Base-by-base conservation (phyloP, 1,140 invertebrate species). In the Papilio xuthus region DNA sequence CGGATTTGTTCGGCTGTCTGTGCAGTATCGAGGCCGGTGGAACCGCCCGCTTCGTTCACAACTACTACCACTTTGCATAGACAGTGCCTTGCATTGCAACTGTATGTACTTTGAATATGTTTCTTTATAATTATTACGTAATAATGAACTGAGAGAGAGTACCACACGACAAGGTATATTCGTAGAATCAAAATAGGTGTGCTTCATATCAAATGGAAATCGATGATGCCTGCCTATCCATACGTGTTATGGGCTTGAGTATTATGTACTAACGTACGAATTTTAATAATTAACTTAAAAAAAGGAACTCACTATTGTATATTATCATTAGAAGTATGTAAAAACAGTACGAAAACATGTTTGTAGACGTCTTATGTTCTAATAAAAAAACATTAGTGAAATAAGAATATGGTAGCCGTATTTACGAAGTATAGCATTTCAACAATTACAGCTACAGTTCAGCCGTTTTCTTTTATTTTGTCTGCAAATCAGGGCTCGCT, bases 11-110 rank as follows among this genome's bases (percentile, higher is more conserved):
- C 32, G 7, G 70, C 12, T 82, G 82, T 81, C 80, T 83, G 84
- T 83, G 18, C 76, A 44, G 78, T 84, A 89, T 86, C 80, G 87
- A 81, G 87, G 88, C 79, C 88, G 84, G 23, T 70, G 73, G 79
- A 78, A 75, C 82, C 88, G 86, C 88, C 88, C 79, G 77, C 78
- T 82, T 82, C 83, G 87, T 89, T 88, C 86, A 77, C 44, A 78
- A 80, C 42, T 60, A 28, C 53, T 13, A 56, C 37, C 23, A 77
- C 77, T 73, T 78, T 50, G 70, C 42, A 78, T 76, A 76, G 77
- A 42, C 69, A 56, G 74, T 53, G 28, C 60, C 60, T 56, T 53
- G 73, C 73, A 32, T 28, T 73, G 20, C 26, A 75, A 73, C 78
- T 26, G 72, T 63, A 50, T 79, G 15, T 53, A 37, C 28, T 75